Percentiles rank a stretch among this genome's conserved stretches.
Conservation (phyloP, 92 coral and sea anemone genomes). For the Actinostola sp. region DNA sequence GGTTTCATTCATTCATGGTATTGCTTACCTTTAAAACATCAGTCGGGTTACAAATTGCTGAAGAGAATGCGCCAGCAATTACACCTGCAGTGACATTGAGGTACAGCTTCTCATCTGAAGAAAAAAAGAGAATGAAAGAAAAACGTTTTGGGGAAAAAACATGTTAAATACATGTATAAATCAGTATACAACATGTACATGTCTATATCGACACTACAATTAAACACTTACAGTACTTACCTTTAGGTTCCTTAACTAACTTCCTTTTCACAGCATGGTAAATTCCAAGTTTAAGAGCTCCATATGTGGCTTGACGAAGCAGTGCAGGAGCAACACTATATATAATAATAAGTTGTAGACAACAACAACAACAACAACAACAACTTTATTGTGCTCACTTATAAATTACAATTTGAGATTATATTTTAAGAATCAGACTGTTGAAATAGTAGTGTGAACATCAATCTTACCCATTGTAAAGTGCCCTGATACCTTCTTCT, state of each 20-base stretch:
- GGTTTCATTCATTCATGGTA: not conserved
- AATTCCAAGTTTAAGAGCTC: constrained; percentile 92
- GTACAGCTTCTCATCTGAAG: constrained; percentile 85
- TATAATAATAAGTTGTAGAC: too few relatives aligned
- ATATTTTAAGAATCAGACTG: not conserved
- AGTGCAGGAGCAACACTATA: constrained; percentile 97
- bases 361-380: too few relatives aligned
- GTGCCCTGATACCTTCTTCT: constrained; percentile 92
- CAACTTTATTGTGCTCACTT: too few relatives aligned
- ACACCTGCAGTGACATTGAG: constrained; percentile 79
- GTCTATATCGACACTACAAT: not conserved
- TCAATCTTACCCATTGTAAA: constrained; percentile 86
- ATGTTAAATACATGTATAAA: not conserved
- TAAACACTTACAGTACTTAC: constrained; percentile 17
- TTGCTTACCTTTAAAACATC: constrained; percentile 85
- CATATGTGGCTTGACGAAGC: constrained; percentile 96
- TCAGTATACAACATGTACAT: not conserved
- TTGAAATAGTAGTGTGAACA: not conserved
- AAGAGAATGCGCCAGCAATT: constrained; percentile 87
- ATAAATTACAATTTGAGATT: too few relatives aligned
- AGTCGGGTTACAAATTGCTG: constrained; percentile 95
- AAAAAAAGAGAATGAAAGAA: constrained; percentile 3
- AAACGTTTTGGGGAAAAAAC: not conserved
- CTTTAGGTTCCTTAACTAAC: constrained; percentile 85
- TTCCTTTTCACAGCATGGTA: constrained; percentile 90